Evolutionary conservation across 2,888 invertebrate genomes (phyloP).

Genomic region (Busseola fusca): DNA sequence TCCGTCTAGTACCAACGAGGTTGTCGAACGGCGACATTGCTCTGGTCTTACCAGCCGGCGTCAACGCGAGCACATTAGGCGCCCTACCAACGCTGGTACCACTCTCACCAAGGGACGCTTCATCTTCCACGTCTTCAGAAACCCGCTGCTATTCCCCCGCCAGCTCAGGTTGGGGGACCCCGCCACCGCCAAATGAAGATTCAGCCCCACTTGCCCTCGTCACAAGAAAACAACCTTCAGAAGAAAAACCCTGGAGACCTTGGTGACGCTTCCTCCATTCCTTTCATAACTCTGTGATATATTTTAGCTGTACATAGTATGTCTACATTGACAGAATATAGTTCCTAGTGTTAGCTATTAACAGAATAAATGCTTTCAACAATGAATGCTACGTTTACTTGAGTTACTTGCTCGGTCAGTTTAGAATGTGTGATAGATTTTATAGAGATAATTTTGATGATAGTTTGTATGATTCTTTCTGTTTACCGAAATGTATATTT

Average conservation of each 20-base stretch:
- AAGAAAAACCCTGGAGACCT: conserved; percentile 95
- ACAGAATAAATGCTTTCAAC: conserved; percentile 33
- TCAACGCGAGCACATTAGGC: conserved; percentile 85
- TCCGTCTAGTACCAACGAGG: conserved; percentile 94
- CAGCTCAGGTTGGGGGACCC: conserved; percentile 86
- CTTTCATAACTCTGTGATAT: conserved; percentile 71
- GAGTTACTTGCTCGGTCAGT: conserved; percentile 72
- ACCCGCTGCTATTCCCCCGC: conserved; percentile 90
- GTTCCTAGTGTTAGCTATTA: conserved; percentile 71
- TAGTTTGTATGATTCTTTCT: conserved; percentile 47
- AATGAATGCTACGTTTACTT: conserved; percentile 42
- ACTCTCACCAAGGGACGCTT: conserved; percentile 92
- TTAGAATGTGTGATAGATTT: conserved; percentile 61
- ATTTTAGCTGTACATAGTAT: conserved; percentile 62
- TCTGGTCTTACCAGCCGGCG: conserved; percentile 92
- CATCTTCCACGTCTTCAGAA: conserved; percentile 91
- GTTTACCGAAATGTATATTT: conserved; percentile 48
- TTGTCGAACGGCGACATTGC: conserved; percentile 95
- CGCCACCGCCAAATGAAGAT: conserved; percentile 80
- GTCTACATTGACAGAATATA: conserved; percentile 70
- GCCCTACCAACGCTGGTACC: conserved; percentile 92
- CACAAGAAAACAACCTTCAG: conserved; percentile 90
- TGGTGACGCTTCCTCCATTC: conserved; percentile 89
- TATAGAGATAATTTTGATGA: conserved; percentile 44
- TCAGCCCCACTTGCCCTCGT: conserved; percentile 92